A percentile compares a stretch with the other conserved stretches of the same genome.
Evolutionary conservation across 2,888 invertebrate genomes (phyloP).

Genomic region (Thyatira batis): DNA sequence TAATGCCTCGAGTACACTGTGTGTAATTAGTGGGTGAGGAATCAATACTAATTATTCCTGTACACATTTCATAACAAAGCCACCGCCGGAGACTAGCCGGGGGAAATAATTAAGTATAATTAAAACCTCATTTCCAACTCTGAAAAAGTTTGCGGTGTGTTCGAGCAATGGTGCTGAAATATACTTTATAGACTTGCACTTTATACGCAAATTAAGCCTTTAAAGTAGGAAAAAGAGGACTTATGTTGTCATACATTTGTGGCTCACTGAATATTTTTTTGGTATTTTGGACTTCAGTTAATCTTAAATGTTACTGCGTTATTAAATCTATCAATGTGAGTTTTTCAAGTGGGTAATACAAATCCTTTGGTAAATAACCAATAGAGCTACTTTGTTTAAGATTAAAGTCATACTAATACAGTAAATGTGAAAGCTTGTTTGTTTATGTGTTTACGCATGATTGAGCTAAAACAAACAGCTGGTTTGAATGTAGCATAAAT

Average conservation of each 20-base stretch:
- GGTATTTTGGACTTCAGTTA: no score
- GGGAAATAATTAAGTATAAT: constrained; percentile 13
- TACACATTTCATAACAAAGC: constrained; percentile 13
- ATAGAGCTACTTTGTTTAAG: no score
- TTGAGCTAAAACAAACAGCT: no score
- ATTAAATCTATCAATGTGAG: no score
- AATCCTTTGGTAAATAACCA: no score
- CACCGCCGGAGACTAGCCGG: background rate
- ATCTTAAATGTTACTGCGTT: no score
- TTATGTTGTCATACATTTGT: background rate
- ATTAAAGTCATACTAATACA: no score
- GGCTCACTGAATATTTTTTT: no score
- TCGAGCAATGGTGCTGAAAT: background rate
- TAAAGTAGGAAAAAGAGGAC: background rate
- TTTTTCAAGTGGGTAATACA: no score
- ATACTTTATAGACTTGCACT: background rate
- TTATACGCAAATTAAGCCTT: background rate
- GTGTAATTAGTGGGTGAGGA: constrained; percentile 19
- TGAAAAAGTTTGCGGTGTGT: constrained; percentile 3
- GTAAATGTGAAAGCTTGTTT: no score
- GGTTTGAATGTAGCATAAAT: no score
- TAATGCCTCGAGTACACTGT: background rate
- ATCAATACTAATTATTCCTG: constrained; percentile 25
- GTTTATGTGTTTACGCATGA: no score
- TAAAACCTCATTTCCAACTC: constrained; percentile 15